Evolutionary conservation across 23 tunicate genomes (phyloP).

Genomic region (Ascidia mentula): DNA sequence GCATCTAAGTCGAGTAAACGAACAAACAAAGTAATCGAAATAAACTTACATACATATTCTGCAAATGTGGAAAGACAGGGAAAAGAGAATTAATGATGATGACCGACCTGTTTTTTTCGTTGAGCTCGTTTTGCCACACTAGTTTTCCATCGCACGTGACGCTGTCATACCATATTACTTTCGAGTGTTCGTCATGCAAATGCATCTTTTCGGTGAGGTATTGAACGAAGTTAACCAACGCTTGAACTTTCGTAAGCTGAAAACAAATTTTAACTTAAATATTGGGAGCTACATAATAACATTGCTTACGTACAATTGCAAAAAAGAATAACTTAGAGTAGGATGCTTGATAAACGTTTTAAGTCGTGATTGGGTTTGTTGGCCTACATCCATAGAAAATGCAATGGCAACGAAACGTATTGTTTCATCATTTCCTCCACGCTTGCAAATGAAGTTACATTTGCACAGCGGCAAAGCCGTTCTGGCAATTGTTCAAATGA

Average conservation of each 20-base stretch:
- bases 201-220: conserved; percentile 62
- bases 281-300: background rate
- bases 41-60: background rate
- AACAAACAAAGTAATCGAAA: background rate
- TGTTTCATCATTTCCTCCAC: too few species aligned
- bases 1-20: conserved; percentile 8
- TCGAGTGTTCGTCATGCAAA: conserved; percentile 6
- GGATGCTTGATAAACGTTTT: too few species aligned
- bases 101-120: conserved; percentile 44
- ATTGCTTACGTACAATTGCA: too few species aligned
- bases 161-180: conserved; percentile 93
- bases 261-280: background rate
- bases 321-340: too few species aligned
- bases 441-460: too few species aligned
- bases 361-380: too few species aligned
- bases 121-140: conserved; percentile 84
- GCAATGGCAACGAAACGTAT: too few species aligned
- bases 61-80: background rate
- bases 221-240: conserved; percentile 39
- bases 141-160: conserved; percentile 63
- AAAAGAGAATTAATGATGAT: background rate
- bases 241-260: background rate
- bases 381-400: too few species aligned
- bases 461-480: too few species aligned
- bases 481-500: too few species aligned